Base-by-base conservation (phyloP, 2,797 vertebrate genomes). In the Columba guinea region DNA sequence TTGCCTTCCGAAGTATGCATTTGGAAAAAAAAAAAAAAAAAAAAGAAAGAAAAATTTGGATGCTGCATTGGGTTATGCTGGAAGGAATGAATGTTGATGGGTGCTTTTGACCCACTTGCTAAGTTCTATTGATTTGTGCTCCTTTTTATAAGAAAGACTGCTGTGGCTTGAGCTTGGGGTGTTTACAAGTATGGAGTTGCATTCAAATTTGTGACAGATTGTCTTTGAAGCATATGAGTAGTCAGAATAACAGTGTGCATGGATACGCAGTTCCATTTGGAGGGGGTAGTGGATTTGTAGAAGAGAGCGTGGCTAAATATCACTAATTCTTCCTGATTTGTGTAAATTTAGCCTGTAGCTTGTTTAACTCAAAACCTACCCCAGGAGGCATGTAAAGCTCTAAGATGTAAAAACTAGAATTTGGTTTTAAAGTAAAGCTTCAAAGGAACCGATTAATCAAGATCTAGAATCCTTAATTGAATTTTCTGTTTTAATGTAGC, bases 121-220 rank as follows among this genome's bases (percentile, higher is more conserved):
- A 56, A 87, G 14, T 93, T 80, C 81, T 81, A 3, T 87, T 96
- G 63, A 83, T 94, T 59, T 84, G 27, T 82, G 7, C 9, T 82
- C n/a, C 41, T 94, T 95, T 95, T 90, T 64, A n/a, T 93, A 91
- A 87, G 73, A 64, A 26, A 11, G 48, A 46, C 55, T 74, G 70
- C 75, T 84, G 70, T 89, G 90, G 49, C 70, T 91, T 84, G 53
- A 78, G 62, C n/a, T 82, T 56, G 39, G 82, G 63, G 34, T 69
- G 63, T 73, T 94, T 84, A 69, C 2, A 3, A n/a, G 63, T 88
- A 23, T 62, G 77, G 83, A 89, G 63, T 37, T 90, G 67, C 86
- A 87, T 95, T 96, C 52, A 82, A 6, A 68, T 84, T 53, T 90
- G 77, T 84, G 90, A 87, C 86, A 90, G 59, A 37, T 79, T 88